Conservation (phyloP, 2,888 invertebrate genomes). For the Eurytoma californica region DNA sequence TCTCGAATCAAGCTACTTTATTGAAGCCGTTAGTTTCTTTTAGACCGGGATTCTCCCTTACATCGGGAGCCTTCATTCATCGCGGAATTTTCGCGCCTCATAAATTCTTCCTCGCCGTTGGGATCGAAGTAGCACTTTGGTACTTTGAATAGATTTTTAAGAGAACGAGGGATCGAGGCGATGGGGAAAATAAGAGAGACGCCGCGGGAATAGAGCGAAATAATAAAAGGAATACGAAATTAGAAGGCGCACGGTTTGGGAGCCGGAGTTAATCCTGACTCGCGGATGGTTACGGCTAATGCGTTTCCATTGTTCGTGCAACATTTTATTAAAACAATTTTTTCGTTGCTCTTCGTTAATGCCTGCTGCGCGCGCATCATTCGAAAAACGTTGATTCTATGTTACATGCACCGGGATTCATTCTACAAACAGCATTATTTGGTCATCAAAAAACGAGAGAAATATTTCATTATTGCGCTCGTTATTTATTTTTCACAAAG, state of each 20-base stretch:
- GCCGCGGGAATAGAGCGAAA: too few species aligned
- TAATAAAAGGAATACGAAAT: not conserved
- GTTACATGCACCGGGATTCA: too few species aligned
- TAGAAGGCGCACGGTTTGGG: not conserved
- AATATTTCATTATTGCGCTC: too few species aligned
- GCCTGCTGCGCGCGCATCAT: too few species aligned
- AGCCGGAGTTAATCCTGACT: conserved; percentile 11
- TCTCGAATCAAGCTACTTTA: not conserved
- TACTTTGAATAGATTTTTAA: conserved; percentile 31
- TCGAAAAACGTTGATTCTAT: too few species aligned
- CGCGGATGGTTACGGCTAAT: conserved; percentile 21
- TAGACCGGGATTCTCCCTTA: not conserved
- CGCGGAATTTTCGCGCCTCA: conserved; percentile 29
- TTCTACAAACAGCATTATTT: too few species aligned
- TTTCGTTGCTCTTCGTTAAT: too few species aligned
- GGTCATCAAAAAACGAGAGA: not conserved
- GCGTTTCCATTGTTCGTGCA: not conserved
- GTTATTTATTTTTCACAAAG: not conserved
- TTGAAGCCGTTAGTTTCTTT: conserved; percentile 8
- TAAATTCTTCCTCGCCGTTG: conserved; percentile 12
- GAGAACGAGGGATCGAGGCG: not conserved
- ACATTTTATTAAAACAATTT: not conserved
- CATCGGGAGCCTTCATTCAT: conserved; percentile 12
- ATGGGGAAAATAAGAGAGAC: not conserved
- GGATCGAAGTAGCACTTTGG: conserved; percentile 11